Evolutionary conservation across 2,113 vertebrate genomes (phyloP).

Genomic region (Monopterus albus): DNA sequence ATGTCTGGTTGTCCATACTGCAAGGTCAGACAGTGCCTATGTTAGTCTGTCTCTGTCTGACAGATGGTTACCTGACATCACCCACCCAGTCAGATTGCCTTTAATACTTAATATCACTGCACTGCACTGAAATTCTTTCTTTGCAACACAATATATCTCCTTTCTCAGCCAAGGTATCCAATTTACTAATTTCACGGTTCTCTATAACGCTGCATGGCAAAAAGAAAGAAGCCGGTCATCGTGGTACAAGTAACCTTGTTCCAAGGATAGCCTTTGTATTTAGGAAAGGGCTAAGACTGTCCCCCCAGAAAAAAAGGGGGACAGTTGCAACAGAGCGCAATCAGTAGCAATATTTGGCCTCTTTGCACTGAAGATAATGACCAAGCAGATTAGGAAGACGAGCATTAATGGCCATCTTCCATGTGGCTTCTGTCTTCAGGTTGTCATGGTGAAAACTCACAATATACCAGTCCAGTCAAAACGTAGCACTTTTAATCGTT

Average conservation of each 20-base stretch:
- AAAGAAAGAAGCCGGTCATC: conserved; percentile 47
- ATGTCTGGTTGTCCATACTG: conserved; percentile 58
- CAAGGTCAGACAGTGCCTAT: conserved; percentile 71
- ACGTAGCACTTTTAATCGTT: conserved; percentile 8
- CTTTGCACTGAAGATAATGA: conserved; percentile 66
- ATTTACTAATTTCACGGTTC: conserved; percentile 39
- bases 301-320: conserved; percentile 55
- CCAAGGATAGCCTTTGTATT: conserved; percentile 72
- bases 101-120: conserved; percentile 67
- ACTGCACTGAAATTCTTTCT: conserved; percentile 27
- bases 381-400: conserved; percentile 59
- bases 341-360: conserved; percentile 63
- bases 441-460: conserved; percentile 60
- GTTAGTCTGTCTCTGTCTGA: conserved; percentile 57
- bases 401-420: conserved; percentile 51
- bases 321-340: conserved; percentile 45
- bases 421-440: conserved; percentile 44
- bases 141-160: conserved; percentile 38
- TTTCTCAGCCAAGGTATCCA: conserved; percentile 47
- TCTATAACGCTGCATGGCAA: conserved; percentile 40
- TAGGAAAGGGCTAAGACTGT: conserved; percentile 59
- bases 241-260: conserved; percentile 70
- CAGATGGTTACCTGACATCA: conserved; percentile 79
- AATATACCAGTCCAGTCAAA: background rate
- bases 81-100: conserved; percentile 56